Conservation (phyloP, 1,140 invertebrate genomes). For the Bilobella aurantiaca region DNA sequence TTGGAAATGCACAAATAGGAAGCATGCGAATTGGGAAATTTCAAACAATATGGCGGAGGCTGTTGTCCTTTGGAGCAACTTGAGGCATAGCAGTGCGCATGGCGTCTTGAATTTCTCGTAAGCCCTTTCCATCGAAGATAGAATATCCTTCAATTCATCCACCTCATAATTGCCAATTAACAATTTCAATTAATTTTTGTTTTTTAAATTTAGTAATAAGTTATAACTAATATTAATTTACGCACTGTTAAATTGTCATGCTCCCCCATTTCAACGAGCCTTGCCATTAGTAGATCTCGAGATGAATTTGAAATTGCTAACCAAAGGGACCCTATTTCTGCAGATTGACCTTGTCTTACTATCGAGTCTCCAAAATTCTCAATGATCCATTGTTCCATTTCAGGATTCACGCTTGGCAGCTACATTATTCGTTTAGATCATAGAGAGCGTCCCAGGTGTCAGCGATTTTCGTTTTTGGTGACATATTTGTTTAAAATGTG, state of each 20-base stretch:
- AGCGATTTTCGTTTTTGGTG: no score
- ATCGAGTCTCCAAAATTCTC: slow-evolving; percentile 5
- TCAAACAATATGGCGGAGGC: slow-evolving; percentile 1
- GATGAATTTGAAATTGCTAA: not conserved
- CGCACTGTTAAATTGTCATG: not conserved
- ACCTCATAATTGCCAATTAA: no score
- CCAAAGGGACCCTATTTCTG: not conserved
- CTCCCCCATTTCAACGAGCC: not conserved
- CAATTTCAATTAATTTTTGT: no score
- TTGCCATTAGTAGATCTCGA: not conserved
- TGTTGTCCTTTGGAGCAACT: not conserved
- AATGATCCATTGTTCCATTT: no score
- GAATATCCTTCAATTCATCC: slow-evolving; percentile 4
- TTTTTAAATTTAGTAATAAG: no score
- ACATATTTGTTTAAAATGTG: not conserved
- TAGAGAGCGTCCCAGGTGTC: no score
- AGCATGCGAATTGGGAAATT: slow-evolving; percentile 21
- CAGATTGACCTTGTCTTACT: not conserved
- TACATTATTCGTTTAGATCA: no score
- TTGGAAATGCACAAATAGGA: slow-evolving; percentile 4
- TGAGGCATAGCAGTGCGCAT: slow-evolving; percentile 13
- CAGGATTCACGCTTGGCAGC: no score
- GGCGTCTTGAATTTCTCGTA: slow-evolving; percentile 7
- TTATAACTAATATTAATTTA: not conserved
- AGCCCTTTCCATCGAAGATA: slow-evolving; percentile 16